phyloP scores from a whole-genome alignment of 1,140 invertebrate species.

The Zaprionus tsacasi region DNA sequence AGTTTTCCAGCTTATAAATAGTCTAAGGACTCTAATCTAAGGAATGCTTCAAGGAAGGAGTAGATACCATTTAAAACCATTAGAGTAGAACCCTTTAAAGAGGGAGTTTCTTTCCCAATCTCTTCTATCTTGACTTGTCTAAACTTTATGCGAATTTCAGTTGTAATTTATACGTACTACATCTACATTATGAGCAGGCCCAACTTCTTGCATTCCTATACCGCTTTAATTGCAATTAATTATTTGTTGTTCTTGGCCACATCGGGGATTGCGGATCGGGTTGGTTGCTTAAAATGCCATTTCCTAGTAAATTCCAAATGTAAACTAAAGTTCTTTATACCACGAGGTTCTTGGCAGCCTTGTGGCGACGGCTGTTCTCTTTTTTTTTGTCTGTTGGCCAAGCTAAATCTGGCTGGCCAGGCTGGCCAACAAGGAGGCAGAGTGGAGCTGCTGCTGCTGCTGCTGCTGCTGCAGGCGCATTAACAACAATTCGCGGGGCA shows the following conservation, averaged over 20 bases:
- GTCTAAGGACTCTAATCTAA: no score
- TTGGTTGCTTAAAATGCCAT: conserved; percentile 53
- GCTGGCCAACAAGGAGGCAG: conserved; percentile 22
- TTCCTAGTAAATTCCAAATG: conserved; percentile 61
- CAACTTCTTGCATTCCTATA: conserved; percentile 40
- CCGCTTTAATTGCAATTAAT: conserved; percentile 75
- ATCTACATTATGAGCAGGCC: conserved; percentile 6
- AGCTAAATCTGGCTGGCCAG: conserved; percentile 59
- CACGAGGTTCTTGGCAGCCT: neutral
- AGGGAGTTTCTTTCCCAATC: no score
- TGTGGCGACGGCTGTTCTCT: conserved; percentile 47
- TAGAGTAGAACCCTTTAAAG: no score
- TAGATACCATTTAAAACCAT: no score
- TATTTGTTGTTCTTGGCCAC: conserved; percentile 27
- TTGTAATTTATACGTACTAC: conserved; percentile 25
- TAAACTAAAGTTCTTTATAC: conserved; percentile 35
- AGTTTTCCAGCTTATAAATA: no score
- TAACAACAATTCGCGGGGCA: conserved; percentile 75
- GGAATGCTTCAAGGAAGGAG: neutral
- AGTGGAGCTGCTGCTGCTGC: conserved; percentile 2
- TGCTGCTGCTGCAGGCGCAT: conserved; percentile 41
- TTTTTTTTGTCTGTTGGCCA: conserved; percentile 6
- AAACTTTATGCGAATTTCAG: no score
- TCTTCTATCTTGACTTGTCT: no score
- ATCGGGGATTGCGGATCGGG: conserved; percentile 4